phyloP scores from a whole-genome alignment of 2,888 invertebrate genomes.

The Callinectes sapidus region DNA sequence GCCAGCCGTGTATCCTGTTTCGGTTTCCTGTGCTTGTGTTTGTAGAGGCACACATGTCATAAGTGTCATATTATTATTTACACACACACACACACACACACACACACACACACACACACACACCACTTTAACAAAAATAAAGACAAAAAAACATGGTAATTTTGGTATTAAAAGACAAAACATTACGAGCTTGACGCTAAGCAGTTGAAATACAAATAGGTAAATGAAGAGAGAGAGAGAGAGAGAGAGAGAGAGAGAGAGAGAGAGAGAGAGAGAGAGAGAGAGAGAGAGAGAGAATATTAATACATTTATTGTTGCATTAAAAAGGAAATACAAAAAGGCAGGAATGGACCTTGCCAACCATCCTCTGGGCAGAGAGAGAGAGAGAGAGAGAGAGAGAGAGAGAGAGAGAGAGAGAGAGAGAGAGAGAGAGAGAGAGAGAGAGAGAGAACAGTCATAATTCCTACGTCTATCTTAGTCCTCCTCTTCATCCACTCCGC shows the following conservation, averaged over 20 bases:
- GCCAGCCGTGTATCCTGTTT: not conserved
- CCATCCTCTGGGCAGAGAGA: too few relatives aligned
- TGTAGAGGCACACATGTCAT: not conserved
- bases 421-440: not conserved
- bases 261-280: not conserved
- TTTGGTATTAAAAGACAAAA: too few relatives aligned
- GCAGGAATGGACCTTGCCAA: too few relatives aligned
- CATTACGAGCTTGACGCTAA: too few relatives aligned
- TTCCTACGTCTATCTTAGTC: not conserved
- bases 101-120: slow-evolving; percentile 40
- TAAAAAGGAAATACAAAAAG: too few relatives aligned
- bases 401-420: slow-evolving; percentile 4
- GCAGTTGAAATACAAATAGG: too few relatives aligned
- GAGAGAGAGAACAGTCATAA: not conserved
- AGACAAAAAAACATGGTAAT: too few relatives aligned
- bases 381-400: too few relatives aligned
- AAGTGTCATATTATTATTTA: not conserved
- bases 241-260: not conserved
- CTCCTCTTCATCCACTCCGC: not conserved
- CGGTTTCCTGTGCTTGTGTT: not conserved
- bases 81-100: slow-evolving; percentile 30
- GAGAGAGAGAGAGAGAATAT: not conserved
- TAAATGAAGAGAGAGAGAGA: too few relatives aligned
- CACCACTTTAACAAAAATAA: not conserved
- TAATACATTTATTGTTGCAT: too few relatives aligned